Evolutionary conservation across 2,113 vertebrate species (phyloP), one percentile per base, ranked within the genome.

Genomic region (Coryphaenoides rupestris): DNA sequence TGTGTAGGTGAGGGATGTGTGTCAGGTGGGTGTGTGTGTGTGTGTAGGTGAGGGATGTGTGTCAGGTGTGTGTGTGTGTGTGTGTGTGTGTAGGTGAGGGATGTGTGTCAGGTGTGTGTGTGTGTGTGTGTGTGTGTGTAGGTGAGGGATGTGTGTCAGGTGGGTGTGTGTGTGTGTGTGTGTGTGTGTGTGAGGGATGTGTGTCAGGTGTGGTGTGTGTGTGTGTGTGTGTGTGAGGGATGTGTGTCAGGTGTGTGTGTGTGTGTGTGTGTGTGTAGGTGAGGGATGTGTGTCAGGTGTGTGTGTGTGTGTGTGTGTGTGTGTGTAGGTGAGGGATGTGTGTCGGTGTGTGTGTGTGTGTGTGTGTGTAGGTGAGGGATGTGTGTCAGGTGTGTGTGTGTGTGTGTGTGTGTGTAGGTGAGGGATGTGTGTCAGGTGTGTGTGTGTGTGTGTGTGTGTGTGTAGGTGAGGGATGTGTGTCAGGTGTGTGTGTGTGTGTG

Each of bases 341-440:
- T 12, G 9, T 13, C 7, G n/a, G 19, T 46, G 28, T 19, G 1
- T 15, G n/a, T 40, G n/a, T n/a, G 46, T 5, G 22, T 19, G 7
- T n/a, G 15, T 26, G n/a, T 55, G 17, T n/a, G n/a, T n/a, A n/a
- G n/a, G n/a, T n/a, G n/a, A n/a, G n/a, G n/a, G n/a, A n/a, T n/a
- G n/a, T n/a, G n/a, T n/a, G n/a, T n/a, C n/a, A n/a, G n/a, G n/a
- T n/a, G n/a, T n/a, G n/a, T n/a, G n/a, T 53, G 50, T 68, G 46
- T 68, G 61, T 55, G 40, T 98, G 64, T 78, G 95, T 77, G 96
- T 98, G 52, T 93, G 98, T 81, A 94, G 96, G 96, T 92, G 53
- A 57, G 7, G 13, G 33, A 26, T 26, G 24, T 7, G 5, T 12
- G 9, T 13, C 7, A 12, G 33, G 33, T 2, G 66, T n/a, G 19